Conservation (phyloP, 2,797 vertebrate species). For the Leptatherina wallacei region DNA sequence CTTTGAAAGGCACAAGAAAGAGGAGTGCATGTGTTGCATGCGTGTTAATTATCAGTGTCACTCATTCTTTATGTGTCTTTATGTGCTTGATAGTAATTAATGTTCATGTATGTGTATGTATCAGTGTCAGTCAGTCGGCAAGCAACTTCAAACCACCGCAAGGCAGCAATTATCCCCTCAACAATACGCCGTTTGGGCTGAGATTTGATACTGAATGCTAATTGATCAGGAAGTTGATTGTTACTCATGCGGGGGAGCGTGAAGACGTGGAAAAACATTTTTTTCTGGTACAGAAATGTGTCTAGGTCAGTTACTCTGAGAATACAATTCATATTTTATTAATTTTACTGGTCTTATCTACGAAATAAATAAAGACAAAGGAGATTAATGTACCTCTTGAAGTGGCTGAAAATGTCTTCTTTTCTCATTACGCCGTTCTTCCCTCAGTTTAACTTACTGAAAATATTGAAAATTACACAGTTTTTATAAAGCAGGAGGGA, state of each 20-base stretch:
- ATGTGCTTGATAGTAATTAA: constrained; percentile 72
- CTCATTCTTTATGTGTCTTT: constrained; percentile 75
- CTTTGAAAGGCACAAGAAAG: constrained; percentile 60
- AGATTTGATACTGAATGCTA: constrained; percentile 60
- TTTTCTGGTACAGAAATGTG: constrained; percentile 26
- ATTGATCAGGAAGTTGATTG: constrained; percentile 69
- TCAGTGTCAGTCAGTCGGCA: constrained; percentile 69
- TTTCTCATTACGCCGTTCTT: background rate
- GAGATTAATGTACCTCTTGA: background rate
- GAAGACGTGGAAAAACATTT: constrained; percentile 20
- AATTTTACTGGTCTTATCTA: constrained; percentile 4
- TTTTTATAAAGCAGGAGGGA: background rate
- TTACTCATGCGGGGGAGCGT: constrained; percentile 37
- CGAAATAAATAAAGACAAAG: constrained; percentile 29
- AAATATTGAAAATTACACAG: background rate
- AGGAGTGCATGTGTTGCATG: constrained; percentile 48
- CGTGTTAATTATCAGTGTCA: constrained; percentile 73
- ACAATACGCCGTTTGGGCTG: constrained; percentile 37
- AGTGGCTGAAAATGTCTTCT: no score
- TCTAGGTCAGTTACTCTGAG: constrained; percentile 33
- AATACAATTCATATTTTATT: constrained; percentile 43
- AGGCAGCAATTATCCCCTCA: constrained; percentile 72
- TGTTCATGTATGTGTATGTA: constrained; percentile 71
- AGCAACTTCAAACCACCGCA: constrained; percentile 60
- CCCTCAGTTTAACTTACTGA: background rate